A percentile compares a stretch with the other conserved stretches of the same genome.
These are phyloP conservation scores for Emydura subglobosa DNA, from an alignment of 2,113 vertebrate species.

Conservation along the genomic window DNA sequence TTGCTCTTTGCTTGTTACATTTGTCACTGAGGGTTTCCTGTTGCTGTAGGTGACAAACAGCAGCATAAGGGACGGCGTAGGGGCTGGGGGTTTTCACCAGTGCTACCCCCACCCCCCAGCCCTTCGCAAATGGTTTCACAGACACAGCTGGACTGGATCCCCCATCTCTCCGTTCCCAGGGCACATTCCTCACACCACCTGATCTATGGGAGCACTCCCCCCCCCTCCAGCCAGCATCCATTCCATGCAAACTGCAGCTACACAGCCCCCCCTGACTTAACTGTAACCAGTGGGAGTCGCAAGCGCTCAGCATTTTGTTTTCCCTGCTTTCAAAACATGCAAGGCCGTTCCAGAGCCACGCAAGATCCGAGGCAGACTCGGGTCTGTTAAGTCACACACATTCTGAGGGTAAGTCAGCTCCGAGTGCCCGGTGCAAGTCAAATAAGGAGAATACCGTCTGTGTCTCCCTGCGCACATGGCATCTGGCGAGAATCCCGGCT, in stretches of 20 bases:
- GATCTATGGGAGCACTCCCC: not conserved
- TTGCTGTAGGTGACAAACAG: too few relatives aligned
- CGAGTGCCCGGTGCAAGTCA: not conserved
- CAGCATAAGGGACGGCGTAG: too few relatives aligned
- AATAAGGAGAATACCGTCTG: not conserved
- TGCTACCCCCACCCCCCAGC: too few relatives aligned
- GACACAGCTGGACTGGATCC: too few relatives aligned
- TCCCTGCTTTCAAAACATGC: fast-evolving
- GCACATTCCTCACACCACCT: too few relatives aligned
- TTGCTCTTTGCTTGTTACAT: not conserved
- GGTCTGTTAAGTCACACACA: too few relatives aligned
- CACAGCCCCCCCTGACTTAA: not conserved
- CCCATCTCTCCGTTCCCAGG: too few relatives aligned
- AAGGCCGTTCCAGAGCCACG: not conserved
- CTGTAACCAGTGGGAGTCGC: not conserved
- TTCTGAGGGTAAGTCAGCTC: not conserved
- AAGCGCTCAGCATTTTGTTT: not conserved
- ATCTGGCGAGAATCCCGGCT: not conserved
- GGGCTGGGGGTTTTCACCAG: too few relatives aligned
- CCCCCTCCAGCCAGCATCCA: not conserved
- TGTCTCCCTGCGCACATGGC: not conserved
- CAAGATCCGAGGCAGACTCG: not conserved
- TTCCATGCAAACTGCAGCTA: not conserved
- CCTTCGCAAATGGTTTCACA: too few relatives aligned
- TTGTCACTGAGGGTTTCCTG: too few relatives aligned